These are phyloP conservation scores for Sebastes vulpes DNA, from an alignment of 2,797 vertebrate genomes.

Conservation along the genomic window DNA sequence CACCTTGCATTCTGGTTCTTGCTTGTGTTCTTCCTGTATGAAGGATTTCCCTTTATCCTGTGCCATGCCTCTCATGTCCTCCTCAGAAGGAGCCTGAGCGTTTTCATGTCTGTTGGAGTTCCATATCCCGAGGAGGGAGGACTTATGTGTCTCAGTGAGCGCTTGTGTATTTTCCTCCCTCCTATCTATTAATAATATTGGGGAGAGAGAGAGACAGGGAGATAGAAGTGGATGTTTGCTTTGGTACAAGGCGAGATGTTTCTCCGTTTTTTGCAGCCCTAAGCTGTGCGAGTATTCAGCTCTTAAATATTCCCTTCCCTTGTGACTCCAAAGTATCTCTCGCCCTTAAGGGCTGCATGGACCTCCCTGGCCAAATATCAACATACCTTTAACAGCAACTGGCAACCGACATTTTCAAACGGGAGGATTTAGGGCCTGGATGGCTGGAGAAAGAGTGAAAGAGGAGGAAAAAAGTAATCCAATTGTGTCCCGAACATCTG, in stretches of 20 bases:
- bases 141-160: constrained; percentile 71
- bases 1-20: constrained; percentile 73
- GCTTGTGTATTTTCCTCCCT: constrained; percentile 64
- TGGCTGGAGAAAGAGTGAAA: constrained; percentile 22
- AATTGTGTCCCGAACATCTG: constrained; percentile 27
- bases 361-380: constrained; percentile 79
- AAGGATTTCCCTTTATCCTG: constrained; percentile 86
- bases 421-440: constrained; percentile 40
- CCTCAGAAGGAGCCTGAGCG: constrained; percentile 80
- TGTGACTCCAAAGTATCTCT: constrained; percentile 69
- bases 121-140: constrained; percentile 85
- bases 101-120: constrained; percentile 85
- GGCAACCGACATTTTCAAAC: constrained; percentile 35
- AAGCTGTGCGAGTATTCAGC: constrained; percentile 77
- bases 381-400: constrained; percentile 69
- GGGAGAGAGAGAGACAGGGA: constrained; percentile 53
- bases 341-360: constrained; percentile 73
- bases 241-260: constrained; percentile 76
- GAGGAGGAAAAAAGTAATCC: constrained; percentile 1
- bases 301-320: constrained; percentile 82
- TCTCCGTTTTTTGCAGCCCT: constrained; percentile 72
- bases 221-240: constrained; percentile 74
- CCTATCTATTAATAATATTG: constrained; percentile 83
- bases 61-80: constrained; percentile 87
- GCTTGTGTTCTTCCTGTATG: constrained; percentile 79